Evolutionary conservation across 1,140 invertebrate species (phyloP), one percentile per base, ranked within the genome.

Genomic region (Pomacea maculata): DNA sequence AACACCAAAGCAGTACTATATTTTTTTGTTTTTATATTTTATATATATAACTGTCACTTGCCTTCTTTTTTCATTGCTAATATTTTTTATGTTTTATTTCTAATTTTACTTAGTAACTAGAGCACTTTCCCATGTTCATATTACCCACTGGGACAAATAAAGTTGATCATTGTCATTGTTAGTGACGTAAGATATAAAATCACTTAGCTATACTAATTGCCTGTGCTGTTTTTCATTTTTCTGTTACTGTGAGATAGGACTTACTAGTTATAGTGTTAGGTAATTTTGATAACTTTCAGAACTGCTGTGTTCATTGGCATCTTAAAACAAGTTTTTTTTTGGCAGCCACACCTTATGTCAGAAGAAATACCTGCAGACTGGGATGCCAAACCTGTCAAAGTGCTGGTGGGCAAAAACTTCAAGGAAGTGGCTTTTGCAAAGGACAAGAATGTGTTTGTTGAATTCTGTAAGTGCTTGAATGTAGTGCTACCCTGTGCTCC

Each of bases 291-390:
- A 29, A 12, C 2, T 3, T 29, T 70, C 11, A 34, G 71, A 29
- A 52, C 9, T 29, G 71, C 25, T 52, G 11, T 8, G 8, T 21
- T 19, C 12, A 73, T 45, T 45, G 34, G 6, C 34, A 61, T 61
- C 57, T 61, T 11, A 61, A 11, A 57, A 79, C 25, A 45, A 71
- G 65, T 76, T 21, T 6, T 14, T 63, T 55, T 74, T 21, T 84
- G 87, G 25, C 82, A 92, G 91, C 87, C 92, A 55, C 98, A 99
- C 91, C 93, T 99, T 80, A 94, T 99, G 82, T 96, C 95, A 82
- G 96, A 99, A 93, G 96, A 97, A 4, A 88, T 99, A 80, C 98
- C 98, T 25, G 96, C 96, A 88, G 98, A 99, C 92, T 99, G 99
- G 99, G 95, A 99, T 91, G 96, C 96, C 87, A 94, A 95, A 83